Evolutionary conservation across 2,113 vertebrate species (phyloP), one percentile per base, ranked within the genome.

Genomic region (Oryzias javanicus): DNA sequence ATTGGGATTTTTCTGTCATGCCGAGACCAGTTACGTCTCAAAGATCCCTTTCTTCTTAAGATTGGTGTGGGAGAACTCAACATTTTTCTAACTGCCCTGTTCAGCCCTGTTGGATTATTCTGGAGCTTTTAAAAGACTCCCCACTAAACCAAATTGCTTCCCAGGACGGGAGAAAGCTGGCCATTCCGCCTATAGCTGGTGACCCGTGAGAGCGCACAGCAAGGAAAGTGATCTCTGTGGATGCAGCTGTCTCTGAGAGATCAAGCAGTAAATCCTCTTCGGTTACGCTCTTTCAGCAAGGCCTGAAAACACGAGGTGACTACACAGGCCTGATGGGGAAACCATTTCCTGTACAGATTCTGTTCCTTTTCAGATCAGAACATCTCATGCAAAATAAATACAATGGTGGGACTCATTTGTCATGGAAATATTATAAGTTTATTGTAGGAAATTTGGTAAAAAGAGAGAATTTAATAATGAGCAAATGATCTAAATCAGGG

Each of bases 261-360:
- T 74, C 72, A 71, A 64, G 70, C 56, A 64, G 72, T 81, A 62
- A 79, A 81, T 80, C 73, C 55, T 68, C 56, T 48, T 64, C 51
- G 12, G 64, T 66, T 66, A 49, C 56, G 49, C 62, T 74, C 42
- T 55, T 67, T 75, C 78, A 71, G 68, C 59, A 14, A 44, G 51
- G 18, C 57, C 70, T 74, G 60, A 79, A 58, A 67, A 59, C 52
- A 42, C 14, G 60, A 72, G 73, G 45, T 51, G 69, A 71, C 63
- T 20, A 3, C 3, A 35, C 49, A 40, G 35, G 48, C 60, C 40
- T 54, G 67, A 77, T 15, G 7, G 53, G 45, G 61, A 63, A 55
- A 60, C 54, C 27, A 16, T 46, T 56, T 19, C 29, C 49, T 19
- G 55, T 57, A 25, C 48, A 24, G 29, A 49, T 24, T 41, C 13